Percentiles rank a stretch among this genome's conserved stretches.
Evolutionary conservation across 2,113 vertebrate genomes (phyloP).

Genomic region (Onychostoma macrolepis): DNA sequence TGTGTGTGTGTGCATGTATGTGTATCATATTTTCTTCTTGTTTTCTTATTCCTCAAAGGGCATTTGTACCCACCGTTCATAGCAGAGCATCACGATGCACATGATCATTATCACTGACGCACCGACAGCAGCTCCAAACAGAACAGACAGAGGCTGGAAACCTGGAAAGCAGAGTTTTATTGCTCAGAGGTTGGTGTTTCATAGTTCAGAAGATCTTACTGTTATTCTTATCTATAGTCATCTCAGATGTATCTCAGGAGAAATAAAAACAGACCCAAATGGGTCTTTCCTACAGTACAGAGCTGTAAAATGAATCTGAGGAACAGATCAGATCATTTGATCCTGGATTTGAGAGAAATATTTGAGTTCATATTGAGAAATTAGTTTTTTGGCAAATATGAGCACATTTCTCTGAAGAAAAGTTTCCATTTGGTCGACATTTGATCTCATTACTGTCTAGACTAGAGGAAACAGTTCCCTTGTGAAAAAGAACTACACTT

Average conservation of each 20-base stretch:
- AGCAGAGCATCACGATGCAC: not conserved
- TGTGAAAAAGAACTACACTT: not conserved
- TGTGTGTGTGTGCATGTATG: too few relatives aligned
- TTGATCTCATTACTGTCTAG: not conserved
- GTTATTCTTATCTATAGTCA: too few relatives aligned
- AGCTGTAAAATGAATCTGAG: too few relatives aligned
- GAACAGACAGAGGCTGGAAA: not conserved
- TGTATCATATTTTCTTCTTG: too few relatives aligned
- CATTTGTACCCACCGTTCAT: constrained; percentile 24
- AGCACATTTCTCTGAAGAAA: not conserved
- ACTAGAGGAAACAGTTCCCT: not conserved
- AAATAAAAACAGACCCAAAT: too few relatives aligned
- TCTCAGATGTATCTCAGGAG: too few relatives aligned
- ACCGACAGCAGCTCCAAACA: constrained; percentile 25
- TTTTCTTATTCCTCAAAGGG: too few relatives aligned
- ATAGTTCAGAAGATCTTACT: not conserved
- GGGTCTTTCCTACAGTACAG: too few relatives aligned
- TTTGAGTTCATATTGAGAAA: not conserved
- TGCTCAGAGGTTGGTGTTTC: not conserved
- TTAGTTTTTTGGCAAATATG: not conserved
- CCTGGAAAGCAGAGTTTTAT: constrained; percentile 18
- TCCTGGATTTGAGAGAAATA: too few relatives aligned
- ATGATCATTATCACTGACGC: constrained; percentile 1
- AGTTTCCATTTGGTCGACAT: not conserved
- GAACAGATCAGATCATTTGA: too few relatives aligned